phyloP scores from a whole-genome alignment of 2,888 invertebrate genomes.

The Xestia sexstrigata region DNA sequence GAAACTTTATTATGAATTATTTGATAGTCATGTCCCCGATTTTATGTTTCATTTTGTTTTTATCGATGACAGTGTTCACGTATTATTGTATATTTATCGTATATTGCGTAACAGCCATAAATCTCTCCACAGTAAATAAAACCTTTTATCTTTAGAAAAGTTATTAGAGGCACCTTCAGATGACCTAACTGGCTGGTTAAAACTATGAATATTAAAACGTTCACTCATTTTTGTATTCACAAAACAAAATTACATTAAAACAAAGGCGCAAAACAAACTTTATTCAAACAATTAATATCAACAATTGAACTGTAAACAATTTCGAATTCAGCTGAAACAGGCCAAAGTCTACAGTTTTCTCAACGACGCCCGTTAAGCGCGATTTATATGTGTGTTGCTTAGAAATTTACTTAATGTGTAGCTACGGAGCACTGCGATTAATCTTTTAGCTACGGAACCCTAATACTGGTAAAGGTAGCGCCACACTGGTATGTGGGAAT shows the following conservation, averaged over 20 bases:
- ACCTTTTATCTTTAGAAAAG: neutral
- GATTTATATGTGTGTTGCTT: constrained; percentile 87
- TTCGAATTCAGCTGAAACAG: constrained; percentile 49
- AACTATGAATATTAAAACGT: constrained; percentile 8
- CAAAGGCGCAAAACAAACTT: constrained; percentile 38
- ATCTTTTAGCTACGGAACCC: constrained; percentile 72
- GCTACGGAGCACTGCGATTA: constrained; percentile 83
- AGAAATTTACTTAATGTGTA: constrained; percentile 86
- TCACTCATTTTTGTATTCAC: constrained; percentile 3
- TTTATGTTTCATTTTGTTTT: neutral
- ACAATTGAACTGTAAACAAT: constrained; percentile 56
- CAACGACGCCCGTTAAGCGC: constrained; percentile 81
- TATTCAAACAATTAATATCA: constrained; percentile 52
- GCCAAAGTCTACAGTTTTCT: constrained; percentile 66
- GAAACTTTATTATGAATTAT: constrained; percentile 14
- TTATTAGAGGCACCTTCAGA: neutral
- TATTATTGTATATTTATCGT: too few relatives aligned
- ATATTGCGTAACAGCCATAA: neutral
- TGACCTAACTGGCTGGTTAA: neutral
- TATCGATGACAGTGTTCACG: neutral
- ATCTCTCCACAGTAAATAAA: neutral
- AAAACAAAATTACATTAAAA: constrained; percentile 22
- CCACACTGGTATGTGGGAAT: constrained; percentile 53
- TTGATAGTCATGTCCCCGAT: neutral
- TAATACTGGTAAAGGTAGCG: constrained; percentile 55